phyloP scores from a whole-genome alignment of 2,113 vertebrate species.

The Rissa tridactyla region DNA sequence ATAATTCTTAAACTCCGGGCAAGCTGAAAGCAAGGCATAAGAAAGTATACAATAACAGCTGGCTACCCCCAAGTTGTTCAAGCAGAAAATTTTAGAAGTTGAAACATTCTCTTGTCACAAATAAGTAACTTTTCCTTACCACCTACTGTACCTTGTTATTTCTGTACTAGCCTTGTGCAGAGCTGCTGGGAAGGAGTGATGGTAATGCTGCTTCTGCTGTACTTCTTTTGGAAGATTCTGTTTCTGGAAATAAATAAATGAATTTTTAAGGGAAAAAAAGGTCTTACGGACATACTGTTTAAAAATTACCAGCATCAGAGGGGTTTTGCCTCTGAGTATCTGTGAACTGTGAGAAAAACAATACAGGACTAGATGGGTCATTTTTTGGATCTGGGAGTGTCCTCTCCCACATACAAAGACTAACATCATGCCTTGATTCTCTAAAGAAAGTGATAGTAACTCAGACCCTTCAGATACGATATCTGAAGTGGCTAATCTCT shows the following conservation, averaged over 20 bases:
- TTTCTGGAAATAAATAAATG: neutral
- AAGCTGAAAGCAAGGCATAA: neutral
- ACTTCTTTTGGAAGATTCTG: neutral
- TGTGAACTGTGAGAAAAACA: neutral
- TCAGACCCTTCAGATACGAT: neutral
- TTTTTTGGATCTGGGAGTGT: neutral
- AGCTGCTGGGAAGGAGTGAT: neutral
- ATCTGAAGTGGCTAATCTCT: neutral
- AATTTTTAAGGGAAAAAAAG: neutral
- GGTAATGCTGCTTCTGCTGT: neutral
- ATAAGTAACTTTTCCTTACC: neutral
- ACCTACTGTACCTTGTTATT: neutral
- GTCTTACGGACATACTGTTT: neutral
- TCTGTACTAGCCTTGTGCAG: neutral
- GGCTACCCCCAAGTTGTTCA: neutral
- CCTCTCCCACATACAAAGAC: neutral
- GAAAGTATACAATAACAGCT: neutral
- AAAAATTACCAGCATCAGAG: neutral
- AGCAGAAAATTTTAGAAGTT: neutral
- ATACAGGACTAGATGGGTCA: neutral
- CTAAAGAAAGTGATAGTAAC: neutral
- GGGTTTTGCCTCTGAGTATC: neutral
- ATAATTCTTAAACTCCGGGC: neutral
- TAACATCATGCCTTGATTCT: neutral
- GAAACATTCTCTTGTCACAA: neutral